A percentile compares a stretch with the other conserved stretches of the same genome.
These are phyloP conservation scores for Dynastes tityus DNA, from an alignment of 2,888 invertebrate genomes.

Conservation along the genomic window DNA sequence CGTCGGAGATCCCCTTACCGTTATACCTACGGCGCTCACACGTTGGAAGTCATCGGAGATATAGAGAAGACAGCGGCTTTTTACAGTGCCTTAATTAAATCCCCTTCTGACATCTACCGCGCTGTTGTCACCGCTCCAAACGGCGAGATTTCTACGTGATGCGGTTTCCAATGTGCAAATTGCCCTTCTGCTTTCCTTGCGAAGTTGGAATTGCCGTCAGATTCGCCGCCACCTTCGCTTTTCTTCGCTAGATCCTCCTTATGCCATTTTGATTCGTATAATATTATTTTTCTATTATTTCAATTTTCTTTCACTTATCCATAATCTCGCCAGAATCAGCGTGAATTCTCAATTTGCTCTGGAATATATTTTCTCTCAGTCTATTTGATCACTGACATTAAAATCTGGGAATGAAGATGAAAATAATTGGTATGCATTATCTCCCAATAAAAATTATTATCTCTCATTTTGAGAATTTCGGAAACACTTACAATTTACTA, in stretches of 20 bases:
- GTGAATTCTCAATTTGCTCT: neutral
- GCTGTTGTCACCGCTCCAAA: conserved; percentile 69
- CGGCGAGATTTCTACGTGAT: conserved; percentile 71
- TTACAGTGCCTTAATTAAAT: conserved; percentile 71
- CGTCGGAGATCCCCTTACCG: conserved; percentile 35
- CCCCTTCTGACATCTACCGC: conserved; percentile 71
- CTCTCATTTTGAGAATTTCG: too few species aligned
- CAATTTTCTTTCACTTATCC: conserved; percentile 64
- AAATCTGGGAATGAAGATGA: conserved; percentile 10
- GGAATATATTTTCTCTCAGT: neutral
- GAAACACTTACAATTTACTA: too few species aligned
- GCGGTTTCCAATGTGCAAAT: conserved; percentile 70
- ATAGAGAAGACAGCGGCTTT: conserved; percentile 63
- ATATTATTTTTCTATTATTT: conserved; percentile 59
- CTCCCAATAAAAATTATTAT: too few species aligned
- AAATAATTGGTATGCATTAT: neutral
- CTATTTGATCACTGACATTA: neutral
- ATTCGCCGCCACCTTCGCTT: conserved; percentile 7
- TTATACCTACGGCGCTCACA: conserved; percentile 33
- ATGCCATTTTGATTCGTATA: conserved; percentile 62
- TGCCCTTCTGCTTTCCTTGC: conserved; percentile 61
- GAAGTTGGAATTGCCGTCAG: neutral
- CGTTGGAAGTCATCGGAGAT: conserved; percentile 45
- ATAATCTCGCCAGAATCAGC: conserved; percentile 27
- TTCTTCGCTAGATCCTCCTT: conserved; percentile 44